Base-by-base conservation (phyloP, 2,888 invertebrate species). In the Pomacea canaliculata region DNA sequence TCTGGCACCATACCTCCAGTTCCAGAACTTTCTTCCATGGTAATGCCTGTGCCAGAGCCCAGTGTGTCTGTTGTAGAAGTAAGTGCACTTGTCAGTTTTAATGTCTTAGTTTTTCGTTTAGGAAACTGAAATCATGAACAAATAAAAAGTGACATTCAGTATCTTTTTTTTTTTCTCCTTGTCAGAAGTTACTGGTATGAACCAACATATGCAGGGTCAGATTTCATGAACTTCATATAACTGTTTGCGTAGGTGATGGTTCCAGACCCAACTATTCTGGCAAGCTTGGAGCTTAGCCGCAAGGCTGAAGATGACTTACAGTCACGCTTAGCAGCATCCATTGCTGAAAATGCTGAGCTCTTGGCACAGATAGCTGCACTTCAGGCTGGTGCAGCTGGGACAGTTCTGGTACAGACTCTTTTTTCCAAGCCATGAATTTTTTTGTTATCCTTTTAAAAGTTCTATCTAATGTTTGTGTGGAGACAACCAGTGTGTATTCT, bases 11-110 rank as follows among this genome's bases (percentile, higher is more conserved):
- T 86, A 9, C 88, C 88, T 7, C 82, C 84, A 9, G 80, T 84
- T 13, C 87, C 88, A 10, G 83, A 83, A 18, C 81, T 85, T 0
- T 78, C 79, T 7, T 81, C 83, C 7, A 75, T 79, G 37, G 80
- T 85, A 10, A 76, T 85, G 19, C 79, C 78, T 63, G 75, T 85
- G 46, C 80, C 79, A 56, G 88, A 87, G 46, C 87, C 89, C 46
- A 85, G 87, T 71, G 84, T 89, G 51, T 84, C 83, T 69, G 84
- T 83, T 70, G 83, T 89, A 7, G 87, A 89, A 87, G 89, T 89
- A 12, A 63, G 63, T 63, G n/a, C 16, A 5, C n/a, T 60, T 37
- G 37, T 37, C 37, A 37, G 37, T 37, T 5, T 56, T 56, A 8
- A 56, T 7, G 51, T 13, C 16, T 2, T 56, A 16, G 51, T 16